phyloP scores from a whole-genome alignment of 2,113 vertebrate species.

The Lasiurus cinereus region DNA sequence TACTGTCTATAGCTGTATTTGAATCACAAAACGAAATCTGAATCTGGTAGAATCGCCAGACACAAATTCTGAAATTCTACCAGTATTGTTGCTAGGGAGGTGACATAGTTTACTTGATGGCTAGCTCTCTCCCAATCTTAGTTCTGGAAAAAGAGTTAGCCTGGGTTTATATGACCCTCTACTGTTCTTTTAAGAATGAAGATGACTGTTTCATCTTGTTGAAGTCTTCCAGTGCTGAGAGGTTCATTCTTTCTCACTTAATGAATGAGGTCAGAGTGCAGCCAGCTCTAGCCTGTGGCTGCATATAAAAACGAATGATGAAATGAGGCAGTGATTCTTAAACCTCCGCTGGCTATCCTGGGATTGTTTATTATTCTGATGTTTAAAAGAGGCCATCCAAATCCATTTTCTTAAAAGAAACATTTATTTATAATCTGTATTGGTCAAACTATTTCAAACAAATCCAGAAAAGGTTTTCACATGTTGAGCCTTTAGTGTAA shows the following conservation, averaged over 20 bases:
- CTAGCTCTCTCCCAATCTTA: background rate
- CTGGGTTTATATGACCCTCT: background rate
- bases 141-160: background rate
- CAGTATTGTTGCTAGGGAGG: background rate
- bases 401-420: constrained; percentile 82
- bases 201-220: background rate
- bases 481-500: constrained; percentile 82
- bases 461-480: constrained; percentile 83
- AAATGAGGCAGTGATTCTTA: background rate
- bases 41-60: background rate
- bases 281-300: background rate
- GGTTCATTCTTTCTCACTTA: background rate
- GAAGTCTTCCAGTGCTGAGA: background rate
- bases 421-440: constrained; percentile 85
- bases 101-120: background rate
- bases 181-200: background rate
- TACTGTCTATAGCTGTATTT: background rate
- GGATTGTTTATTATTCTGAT: background rate
- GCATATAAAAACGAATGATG: background rate
- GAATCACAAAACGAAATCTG: background rate
- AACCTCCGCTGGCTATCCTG: background rate
- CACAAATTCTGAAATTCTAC: background rate
- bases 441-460: constrained; percentile 84
- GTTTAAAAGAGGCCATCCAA: constrained; percentile 79
- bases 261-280: background rate